Percentiles rank a stretch among this genome's conserved stretches.
Evolutionary conservation across 2,888 invertebrate species (phyloP).

Genomic region (Slavum lentiscoides): DNA sequence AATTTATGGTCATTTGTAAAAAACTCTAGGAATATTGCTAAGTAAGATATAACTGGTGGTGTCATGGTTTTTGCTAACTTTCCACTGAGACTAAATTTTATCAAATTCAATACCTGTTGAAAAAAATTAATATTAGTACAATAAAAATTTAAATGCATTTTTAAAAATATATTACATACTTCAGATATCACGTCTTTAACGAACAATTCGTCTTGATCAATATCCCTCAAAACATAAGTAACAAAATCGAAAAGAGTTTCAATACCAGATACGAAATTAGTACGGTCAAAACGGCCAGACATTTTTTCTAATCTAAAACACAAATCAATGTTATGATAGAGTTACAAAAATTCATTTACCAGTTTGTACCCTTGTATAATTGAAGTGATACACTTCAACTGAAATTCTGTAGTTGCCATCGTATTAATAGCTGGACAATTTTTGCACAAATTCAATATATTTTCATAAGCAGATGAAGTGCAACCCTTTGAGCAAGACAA

Average conservation of each 20-base stretch:
- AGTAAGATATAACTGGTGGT: conserved; percentile 45
- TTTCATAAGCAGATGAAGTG: conserved; percentile 47
- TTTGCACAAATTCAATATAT: conserved; percentile 33
- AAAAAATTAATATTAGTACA: conserved; percentile 2
- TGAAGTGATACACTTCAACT: conserved; percentile 38
- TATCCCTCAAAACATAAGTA: conserved; percentile 27
- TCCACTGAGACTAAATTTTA: conserved; percentile 42
- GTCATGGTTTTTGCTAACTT: conserved; percentile 49
- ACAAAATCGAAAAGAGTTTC: conserved; percentile 44
- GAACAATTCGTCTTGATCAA: conserved; percentile 22
- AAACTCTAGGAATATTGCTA: conserved; percentile 32
- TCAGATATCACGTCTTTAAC: conserved; percentile 7
- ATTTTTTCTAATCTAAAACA: conserved; percentile 44
- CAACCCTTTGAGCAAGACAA: conserved; percentile 46
- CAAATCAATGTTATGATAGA: neutral
- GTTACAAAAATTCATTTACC: neutral
- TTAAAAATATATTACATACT: conserved; percentile 3
- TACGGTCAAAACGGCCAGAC: conserved; percentile 45
- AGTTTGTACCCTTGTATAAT: conserved; percentile 36
- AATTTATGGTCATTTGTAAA: conserved; percentile 24
- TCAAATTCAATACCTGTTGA: conserved; percentile 22
- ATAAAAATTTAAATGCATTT: neutral
- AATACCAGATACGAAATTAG: conserved; percentile 43
- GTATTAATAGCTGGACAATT: conserved; percentile 18
- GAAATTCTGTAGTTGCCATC: conserved; percentile 23